Evolutionary conservation across 2,113 vertebrate species (phyloP), one percentile per base, ranked within the genome.

Genomic region (Alces alces): DNA sequence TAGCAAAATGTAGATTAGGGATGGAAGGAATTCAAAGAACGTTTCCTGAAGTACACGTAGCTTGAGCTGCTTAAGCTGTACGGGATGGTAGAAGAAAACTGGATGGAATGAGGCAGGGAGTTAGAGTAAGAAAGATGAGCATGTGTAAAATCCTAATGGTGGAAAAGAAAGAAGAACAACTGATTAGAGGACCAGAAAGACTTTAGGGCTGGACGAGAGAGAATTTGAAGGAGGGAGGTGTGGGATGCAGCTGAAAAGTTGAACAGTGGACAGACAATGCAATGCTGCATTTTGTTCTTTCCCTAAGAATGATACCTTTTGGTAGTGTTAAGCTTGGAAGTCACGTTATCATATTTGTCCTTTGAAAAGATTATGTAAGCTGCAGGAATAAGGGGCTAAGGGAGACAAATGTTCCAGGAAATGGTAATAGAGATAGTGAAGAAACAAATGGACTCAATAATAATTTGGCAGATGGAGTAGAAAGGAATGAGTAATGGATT

Each of bases 221-320:
- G 28, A 89, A 86, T 33, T 14, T 25, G 2, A 25, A 80, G 27
- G 11, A 43, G 21, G 11, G 16, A 70, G 33, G 3, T 1, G 1
- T 28, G 8, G 3, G 13, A n/a, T 30, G 2, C 7, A 52, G 15
- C 6, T 52, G 1, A 27, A 43, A 83, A 89, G 64, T 5, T 4
- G 15, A n/a, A 6, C 11, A 30, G 14, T 9, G 7, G 2, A 39
- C 66, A 39, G 5, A 33, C 0, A 4, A 11, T 6, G 17, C 0
- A 7, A 10, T 25, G 47, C 1, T 39, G 50, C 14, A 23, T 36
- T 30, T 60, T 50, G 6, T 39, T 61, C 5, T 61, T 88, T 73
- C 23, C 6, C 11, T 33, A 14, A 11, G 3, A 50, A 2, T 55
- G 4, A 5, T 58, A 28, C 8, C 6, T 83, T 64, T 58, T 55